Evolutionary conservation across 2,888 invertebrate genomes (phyloP), one percentile per base, ranked within the genome.

Genomic region (Mechanitis messenoides): DNA sequence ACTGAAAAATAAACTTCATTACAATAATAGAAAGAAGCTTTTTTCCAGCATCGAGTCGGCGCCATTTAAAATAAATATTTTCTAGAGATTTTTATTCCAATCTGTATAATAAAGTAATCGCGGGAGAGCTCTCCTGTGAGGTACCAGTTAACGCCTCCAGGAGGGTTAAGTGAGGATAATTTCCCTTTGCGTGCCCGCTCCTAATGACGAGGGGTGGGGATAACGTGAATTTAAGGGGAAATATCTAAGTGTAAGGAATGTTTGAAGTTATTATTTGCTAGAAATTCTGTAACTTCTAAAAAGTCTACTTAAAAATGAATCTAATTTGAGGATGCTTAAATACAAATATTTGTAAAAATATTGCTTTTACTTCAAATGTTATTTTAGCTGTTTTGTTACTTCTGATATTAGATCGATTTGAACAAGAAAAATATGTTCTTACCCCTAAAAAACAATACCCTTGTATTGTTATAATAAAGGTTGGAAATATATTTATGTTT

Each of bases 91-190:
- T 83, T 80, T 81, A 79, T 84, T 79, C 78, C 80, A 80, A 85
- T 87, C 79, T 82, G 84, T 82, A 84, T 87, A 86, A 88, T 87
- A 87, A 87, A 88, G 85, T 87, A 87, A 87, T 89, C 84, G 80
- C 70, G 68, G 75, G 77, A 88, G 87, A 75, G 80, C 86, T 80
- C 88, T 87, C 77, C 75, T 77, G 82, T 82, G 84, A 87, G 89
- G 88, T 88, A 86, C 86, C 87, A 90, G 89, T 90, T 89, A 88
- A 83, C 89, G 88, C 89, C 87, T 88, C 79, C 81, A 81, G 84
- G 86, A 85, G 88, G 88, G 87, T 87, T 87, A 88, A 90, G 86
- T 87, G 87, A 80, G 86, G 87, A 89, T 89, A 88, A 89, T 89
- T 89, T 88, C 86, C 86, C 84, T 87, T 86, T 85, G 86, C 88